phyloP scores from a whole-genome alignment of 2,797 vertebrate genomes.

The Characodon lateralis region DNA sequence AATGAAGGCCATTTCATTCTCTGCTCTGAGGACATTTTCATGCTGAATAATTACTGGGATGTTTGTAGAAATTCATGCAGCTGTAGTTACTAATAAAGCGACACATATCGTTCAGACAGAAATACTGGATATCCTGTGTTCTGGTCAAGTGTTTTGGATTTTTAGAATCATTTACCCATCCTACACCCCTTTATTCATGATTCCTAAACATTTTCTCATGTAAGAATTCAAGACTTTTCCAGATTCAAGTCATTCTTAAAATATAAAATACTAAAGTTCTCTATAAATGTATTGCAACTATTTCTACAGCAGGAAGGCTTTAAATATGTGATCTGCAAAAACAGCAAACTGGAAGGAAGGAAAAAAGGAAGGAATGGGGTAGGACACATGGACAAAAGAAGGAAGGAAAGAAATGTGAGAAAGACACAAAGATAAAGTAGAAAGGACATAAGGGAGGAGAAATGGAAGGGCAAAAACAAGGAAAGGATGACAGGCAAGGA shows the following conservation, averaged over 20 bases:
- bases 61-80: neutral
- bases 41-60: neutral
- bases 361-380: neutral
- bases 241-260: neutral
- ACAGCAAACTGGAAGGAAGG: neutral
- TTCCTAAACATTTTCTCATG: neutral
- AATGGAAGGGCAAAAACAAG: neutral
- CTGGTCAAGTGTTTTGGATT: neutral
- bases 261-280: neutral
- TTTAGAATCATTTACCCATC: neutral
- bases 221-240: neutral
- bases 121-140: too few species aligned
- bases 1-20: neutral
- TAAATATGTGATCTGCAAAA: neutral
- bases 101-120: neutral
- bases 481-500: neutral
- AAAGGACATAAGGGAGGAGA: too few species aligned
- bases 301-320: neutral
- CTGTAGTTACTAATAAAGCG: neutral
- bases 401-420: too few species aligned
- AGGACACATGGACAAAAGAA: too few species aligned
- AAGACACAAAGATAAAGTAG: too few species aligned
- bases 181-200: neutral
- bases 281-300: neutral
- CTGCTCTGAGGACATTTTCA: neutral